Evolutionary conservation across 2,797 vertebrate species (phyloP).

Genomic region (Coccyzus lansbergi): DNA sequence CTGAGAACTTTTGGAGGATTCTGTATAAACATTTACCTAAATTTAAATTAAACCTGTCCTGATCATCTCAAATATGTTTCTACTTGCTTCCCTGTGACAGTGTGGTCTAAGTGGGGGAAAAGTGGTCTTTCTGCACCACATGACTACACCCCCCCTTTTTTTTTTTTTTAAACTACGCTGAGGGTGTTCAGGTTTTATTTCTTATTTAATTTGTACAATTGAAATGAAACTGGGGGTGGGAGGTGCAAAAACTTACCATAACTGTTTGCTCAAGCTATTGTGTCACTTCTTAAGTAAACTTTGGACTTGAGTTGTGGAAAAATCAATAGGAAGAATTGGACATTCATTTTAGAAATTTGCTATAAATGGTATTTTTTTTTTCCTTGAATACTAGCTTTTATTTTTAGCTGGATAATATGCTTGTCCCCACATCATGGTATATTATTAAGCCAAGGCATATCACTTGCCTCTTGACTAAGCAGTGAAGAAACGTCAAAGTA

Average conservation of each 20-base stretch:
- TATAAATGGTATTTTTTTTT: neutral
- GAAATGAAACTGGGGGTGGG: accelerated
- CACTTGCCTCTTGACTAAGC: neutral
- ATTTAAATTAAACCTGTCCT: neutral
- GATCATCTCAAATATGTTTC: neutral
- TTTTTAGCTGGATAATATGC: neutral
- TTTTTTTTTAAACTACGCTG: neutral
- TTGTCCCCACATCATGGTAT: neutral
- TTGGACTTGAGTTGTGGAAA: neutral
- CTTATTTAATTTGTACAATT: neutral
- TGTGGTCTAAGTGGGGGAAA: neutral
- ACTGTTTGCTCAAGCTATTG: neutral
- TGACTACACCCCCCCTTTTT: too few species aligned
- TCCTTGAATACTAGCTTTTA: neutral
- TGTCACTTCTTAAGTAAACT: neutral
- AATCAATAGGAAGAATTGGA: neutral
- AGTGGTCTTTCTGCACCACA: neutral
- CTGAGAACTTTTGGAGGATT: neutral
- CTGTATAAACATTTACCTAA: neutral
- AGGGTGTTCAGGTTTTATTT: neutral
- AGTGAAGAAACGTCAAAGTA: neutral
- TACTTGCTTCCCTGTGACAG: neutral
- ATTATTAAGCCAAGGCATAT: neutral
- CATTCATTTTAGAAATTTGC: neutral
- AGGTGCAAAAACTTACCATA: neutral